Conservation (phyloP, 2,888 invertebrate genomes). For the Chrysolina haemoptera region DNA sequence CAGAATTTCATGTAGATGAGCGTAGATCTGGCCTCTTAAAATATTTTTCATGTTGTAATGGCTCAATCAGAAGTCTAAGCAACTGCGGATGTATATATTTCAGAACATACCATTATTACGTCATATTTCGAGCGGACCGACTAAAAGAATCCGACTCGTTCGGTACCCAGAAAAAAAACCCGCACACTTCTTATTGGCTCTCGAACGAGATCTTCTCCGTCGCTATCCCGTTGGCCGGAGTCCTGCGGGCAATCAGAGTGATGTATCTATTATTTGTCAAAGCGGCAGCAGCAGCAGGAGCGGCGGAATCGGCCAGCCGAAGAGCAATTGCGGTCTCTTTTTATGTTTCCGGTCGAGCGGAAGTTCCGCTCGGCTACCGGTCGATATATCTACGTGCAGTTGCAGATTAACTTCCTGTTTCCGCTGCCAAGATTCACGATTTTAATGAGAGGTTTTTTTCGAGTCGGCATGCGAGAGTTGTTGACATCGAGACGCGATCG, state of each 20-base stretch:
- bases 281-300: slow-evolving; percentile 14
- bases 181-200: background rate
- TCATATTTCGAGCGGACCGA: background rate
- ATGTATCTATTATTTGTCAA: slow-evolving; percentile 20
- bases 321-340: slow-evolving; percentile 70
- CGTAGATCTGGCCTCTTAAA: too few relatives aligned
- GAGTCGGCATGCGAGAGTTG: slow-evolving; percentile 1
- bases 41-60: too few relatives aligned
- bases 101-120: too few relatives aligned
- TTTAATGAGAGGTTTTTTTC: slow-evolving; percentile 55
- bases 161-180: background rate
- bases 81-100: too few relatives aligned
- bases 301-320: slow-evolving; percentile 55
- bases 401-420: slow-evolving; percentile 71
- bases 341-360: slow-evolving; percentile 71
- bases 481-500: background rate
- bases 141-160: background rate
- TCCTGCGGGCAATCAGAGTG: slow-evolving; percentile 21
- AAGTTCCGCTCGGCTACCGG: slow-evolving; percentile 70
- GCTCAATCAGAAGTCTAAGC: too few relatives aligned
- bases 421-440: slow-evolving; percentile 65
- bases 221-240: background rate
- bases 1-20: too few relatives aligned
- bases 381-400: slow-evolving; percentile 70
- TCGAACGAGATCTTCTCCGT: background rate